phyloP scores from a whole-genome alignment of 2,888 invertebrate genomes.

The Agrenia bidenticulata region DNA sequence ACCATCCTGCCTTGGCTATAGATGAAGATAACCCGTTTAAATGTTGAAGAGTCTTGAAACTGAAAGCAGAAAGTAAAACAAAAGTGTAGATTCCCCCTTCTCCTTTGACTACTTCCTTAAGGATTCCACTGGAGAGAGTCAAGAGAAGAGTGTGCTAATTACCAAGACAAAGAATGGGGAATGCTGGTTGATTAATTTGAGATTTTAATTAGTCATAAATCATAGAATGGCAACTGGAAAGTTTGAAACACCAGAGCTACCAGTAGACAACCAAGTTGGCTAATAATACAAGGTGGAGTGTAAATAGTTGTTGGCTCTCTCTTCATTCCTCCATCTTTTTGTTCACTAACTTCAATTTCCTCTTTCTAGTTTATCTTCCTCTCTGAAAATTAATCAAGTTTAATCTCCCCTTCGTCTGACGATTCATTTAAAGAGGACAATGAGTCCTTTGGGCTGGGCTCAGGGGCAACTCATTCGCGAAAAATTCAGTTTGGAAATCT shows the following conservation, averaged over 20 bases:
- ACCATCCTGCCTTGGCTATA: not conserved
- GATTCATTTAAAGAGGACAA: too few species aligned
- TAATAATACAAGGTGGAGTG: not conserved
- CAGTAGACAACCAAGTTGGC: not conserved
- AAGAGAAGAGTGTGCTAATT: slow-evolving; percentile 1
- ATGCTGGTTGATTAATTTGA: slow-evolving; percentile 16
- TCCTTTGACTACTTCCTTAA: too few species aligned
- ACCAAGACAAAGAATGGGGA: slow-evolving; percentile 2
- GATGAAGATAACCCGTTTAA: not conserved
- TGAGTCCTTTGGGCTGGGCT: too few species aligned
- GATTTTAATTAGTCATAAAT: slow-evolving; percentile 22
- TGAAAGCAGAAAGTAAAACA: not conserved
- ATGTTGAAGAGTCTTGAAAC: not conserved
- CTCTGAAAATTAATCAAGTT: too few species aligned
- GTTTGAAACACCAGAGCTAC: not conserved
- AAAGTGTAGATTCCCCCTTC: not conserved
- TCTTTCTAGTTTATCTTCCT: too few species aligned
- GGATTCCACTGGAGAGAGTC: too few species aligned
- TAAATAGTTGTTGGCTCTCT: too few species aligned
- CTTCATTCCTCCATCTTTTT: too few species aligned
- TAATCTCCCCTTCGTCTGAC: too few species aligned
- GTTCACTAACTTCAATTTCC: too few species aligned
- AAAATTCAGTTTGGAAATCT: too few species aligned
- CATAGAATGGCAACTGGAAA: slow-evolving; percentile 9
- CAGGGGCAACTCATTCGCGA: too few species aligned